Conservation (phyloP, 1,140 invertebrate genomes). For the Drosophila hydei region DNA sequence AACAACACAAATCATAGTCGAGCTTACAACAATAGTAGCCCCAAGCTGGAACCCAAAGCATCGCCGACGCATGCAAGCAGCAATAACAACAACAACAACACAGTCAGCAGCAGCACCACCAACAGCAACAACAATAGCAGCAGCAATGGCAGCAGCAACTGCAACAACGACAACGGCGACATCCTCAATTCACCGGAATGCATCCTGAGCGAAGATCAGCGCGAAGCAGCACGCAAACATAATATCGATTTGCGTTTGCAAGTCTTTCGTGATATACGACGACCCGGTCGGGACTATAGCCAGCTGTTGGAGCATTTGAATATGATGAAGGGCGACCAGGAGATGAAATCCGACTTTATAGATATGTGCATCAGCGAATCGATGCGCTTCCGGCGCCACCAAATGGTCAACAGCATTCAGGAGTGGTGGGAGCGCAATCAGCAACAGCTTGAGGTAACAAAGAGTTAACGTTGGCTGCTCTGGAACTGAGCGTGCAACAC, state of each 20-base stretch:
- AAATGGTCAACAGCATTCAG: constrained; percentile 86
- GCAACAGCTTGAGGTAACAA: constrained; percentile 49
- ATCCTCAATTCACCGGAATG: constrained; percentile 1
- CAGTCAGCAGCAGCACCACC: constrained; percentile 27
- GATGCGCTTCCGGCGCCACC: constrained; percentile 91
- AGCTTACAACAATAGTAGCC: constrained; percentile 35
- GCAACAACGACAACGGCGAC: constrained; percentile 39
- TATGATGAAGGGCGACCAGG: constrained; percentile 88
- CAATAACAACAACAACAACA: constrained; percentile 27
- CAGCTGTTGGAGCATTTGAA: constrained; percentile 89
- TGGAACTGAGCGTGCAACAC: constrained; percentile 55
- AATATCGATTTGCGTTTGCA: constrained; percentile 84
- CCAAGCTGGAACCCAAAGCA: constrained; percentile 37
- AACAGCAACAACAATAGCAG: constrained; percentile 32
- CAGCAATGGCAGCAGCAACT: constrained; percentile 22
- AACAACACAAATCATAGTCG: constrained; percentile 7
- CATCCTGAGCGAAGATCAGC: constrained; percentile 74
- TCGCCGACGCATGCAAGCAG: constrained; percentile 34
- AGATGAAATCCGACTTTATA: constrained; percentile 89
- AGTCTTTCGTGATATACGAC: constrained; percentile 86
- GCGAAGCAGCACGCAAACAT: constrained; percentile 83
- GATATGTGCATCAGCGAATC: constrained; percentile 91
- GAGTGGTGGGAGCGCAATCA: constrained; percentile 83
- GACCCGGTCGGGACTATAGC: constrained; percentile 87
- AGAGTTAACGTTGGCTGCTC: constrained; percentile 73